phyloP scores from a whole-genome alignment of 2,888 invertebrate species.

The Cephalotes varians region DNA sequence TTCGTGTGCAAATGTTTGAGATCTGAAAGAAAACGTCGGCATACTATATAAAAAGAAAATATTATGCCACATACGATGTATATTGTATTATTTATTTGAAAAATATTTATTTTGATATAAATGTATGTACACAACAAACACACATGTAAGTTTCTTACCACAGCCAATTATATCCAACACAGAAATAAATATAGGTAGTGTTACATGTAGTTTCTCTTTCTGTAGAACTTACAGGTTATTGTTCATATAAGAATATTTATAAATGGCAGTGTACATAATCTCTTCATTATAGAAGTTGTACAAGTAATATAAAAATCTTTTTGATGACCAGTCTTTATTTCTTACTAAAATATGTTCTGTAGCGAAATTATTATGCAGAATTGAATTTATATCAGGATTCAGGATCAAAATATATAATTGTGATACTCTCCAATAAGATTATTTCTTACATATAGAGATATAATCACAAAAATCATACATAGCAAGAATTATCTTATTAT shows the following conservation, averaged over 20 bases:
- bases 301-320: background rate
- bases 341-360: background rate
- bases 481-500: background rate
- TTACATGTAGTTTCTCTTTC: background rate
- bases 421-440: background rate
- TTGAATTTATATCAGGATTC: background rate
- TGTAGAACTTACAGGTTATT: background rate
- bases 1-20: slow-evolving; percentile 3
- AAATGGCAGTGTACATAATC: slow-evolving; percentile 27
- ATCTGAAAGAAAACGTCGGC: slow-evolving; percentile 25
- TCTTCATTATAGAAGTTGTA: background rate
- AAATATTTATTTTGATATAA: slow-evolving; percentile 69
- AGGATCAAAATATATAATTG: background rate
- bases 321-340: slow-evolving; percentile 14
- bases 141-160: slow-evolving; percentile 46
- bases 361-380: background rate
- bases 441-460: background rate
- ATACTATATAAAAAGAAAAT: background rate
- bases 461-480: slow-evolving; percentile 1
- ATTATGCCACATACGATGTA: slow-evolving; percentile 1
- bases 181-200: too few relatives aligned
- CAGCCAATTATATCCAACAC: background rate
- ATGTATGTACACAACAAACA: slow-evolving; percentile 51
- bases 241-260: slow-evolving; percentile 12
- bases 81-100: slow-evolving; percentile 62